Conservation (phyloP, 2,888 invertebrate genomes). For the Leptogaster cylindrica region DNA sequence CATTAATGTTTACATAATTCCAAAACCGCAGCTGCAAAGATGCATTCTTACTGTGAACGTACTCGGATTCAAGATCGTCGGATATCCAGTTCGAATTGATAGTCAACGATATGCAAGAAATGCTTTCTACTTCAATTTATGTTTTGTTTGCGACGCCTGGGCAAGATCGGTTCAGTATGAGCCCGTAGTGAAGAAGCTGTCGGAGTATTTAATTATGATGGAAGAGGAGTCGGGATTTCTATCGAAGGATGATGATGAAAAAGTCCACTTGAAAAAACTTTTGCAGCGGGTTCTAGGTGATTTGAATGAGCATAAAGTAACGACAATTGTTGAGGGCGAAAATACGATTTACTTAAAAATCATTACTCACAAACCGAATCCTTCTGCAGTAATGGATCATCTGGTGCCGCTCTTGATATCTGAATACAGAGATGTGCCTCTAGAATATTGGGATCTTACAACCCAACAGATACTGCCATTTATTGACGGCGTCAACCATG, state of each 20-base stretch:
- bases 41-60: slow-evolving; percentile 87
- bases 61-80: slow-evolving; percentile 84
- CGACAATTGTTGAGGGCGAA: slow-evolving; percentile 81
- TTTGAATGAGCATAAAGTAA: slow-evolving; percentile 79
- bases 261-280: slow-evolving; percentile 74
- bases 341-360: slow-evolving; percentile 91
- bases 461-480: slow-evolving; percentile 85
- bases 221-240: slow-evolving; percentile 87
- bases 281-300: slow-evolving; percentile 80
- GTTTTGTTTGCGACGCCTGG: slow-evolving; percentile 91
- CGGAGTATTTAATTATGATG: slow-evolving; percentile 86
- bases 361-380: slow-evolving; percentile 80
- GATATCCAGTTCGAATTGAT: slow-evolving; percentile 90
- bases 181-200: slow-evolving; percentile 90
- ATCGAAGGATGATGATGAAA: slow-evolving; percentile 71
- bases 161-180: slow-evolving; percentile 92
- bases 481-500: slow-evolving; percentile 92
- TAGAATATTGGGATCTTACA: slow-evolving; percentile 90
- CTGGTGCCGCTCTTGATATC: slow-evolving; percentile 85
- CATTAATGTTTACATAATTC: slow-evolving; percentile 92
- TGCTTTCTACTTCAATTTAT: slow-evolving; percentile 93
- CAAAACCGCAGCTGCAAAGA: slow-evolving; percentile 88
- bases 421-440: slow-evolving; percentile 69
- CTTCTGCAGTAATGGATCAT: slow-evolving; percentile 81
- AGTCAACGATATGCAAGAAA: slow-evolving; percentile 89